phyloP scores from a whole-genome alignment of 2,888 invertebrate genomes.

The Machimus rusticus region DNA sequence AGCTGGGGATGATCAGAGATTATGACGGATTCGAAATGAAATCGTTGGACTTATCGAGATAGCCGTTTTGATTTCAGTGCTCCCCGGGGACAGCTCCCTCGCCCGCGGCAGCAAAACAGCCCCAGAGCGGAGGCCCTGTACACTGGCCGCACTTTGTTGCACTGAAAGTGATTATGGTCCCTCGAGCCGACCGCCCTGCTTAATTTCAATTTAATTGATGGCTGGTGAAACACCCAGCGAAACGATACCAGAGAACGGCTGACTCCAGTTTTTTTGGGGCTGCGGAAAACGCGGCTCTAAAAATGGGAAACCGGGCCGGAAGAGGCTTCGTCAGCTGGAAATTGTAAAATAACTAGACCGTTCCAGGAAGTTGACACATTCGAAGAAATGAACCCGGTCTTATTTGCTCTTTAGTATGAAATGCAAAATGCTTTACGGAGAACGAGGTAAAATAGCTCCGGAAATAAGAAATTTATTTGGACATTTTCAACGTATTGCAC shows the following conservation, averaged over 20 bases:
- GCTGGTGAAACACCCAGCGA: not conserved
- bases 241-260: not conserved
- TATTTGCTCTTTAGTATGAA: not conserved
- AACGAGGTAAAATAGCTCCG: constrained; percentile 16
- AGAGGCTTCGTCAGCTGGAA: not conserved
- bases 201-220: constrained; percentile 15
- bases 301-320: not conserved
- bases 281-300: not conserved
- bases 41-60: constrained; percentile 18
- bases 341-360: not conserved
- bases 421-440: constrained; percentile 7
- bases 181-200: not conserved
- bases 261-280: not conserved
- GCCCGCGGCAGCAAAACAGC: not conserved
- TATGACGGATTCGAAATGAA: constrained; percentile 40
- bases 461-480: constrained; percentile 32
- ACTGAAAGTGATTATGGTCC: not conserved
- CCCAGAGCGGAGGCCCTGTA: not conserved
- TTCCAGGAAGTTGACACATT: not conserved
- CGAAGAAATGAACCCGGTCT: not conserved
- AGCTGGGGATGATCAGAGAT: constrained; percentile 32
- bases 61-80: constrained; percentile 29
- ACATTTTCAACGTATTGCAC: constrained; percentile 30
- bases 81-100: not conserved
- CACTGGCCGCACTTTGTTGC: not conserved